Percentiles rank a stretch among this genome's conserved stretches.
These are phyloP conservation scores for Petrocephalus schoutedeni DNA, from an alignment of 2,797 vertebrate species.

Conservation along the genomic window DNA sequence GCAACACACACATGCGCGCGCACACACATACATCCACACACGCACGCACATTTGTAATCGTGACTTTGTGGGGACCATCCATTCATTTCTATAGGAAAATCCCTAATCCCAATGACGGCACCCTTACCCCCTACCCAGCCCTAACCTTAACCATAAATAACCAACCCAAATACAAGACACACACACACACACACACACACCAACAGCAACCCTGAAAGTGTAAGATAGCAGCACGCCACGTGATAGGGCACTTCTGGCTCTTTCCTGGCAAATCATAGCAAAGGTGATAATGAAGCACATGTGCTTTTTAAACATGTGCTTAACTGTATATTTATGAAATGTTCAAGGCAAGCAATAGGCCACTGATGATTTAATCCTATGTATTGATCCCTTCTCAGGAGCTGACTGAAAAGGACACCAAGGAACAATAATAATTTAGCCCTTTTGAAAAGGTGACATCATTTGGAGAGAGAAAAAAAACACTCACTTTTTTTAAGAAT, in stretches of 20 bases:
- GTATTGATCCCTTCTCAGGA: not conserved
- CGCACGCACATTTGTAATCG: not conserved
- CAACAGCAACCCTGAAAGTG: not conserved
- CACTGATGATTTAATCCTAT: not conserved
- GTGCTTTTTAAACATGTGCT: not conserved
- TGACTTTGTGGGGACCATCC: not conserved
- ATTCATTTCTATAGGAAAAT: not conserved
- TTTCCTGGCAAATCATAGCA: not conserved
- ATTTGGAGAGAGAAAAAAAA: not conserved
- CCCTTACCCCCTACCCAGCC: not conserved
- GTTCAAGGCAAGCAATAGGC: not conserved
- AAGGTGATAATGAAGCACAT: not conserved
- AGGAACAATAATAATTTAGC: not conserved
- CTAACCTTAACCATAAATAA: not conserved
- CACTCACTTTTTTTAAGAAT: not conserved
- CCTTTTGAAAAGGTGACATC: not conserved
- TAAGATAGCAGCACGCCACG: not conserved
- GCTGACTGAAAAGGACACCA: not conserved
- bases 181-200: conserved; percentile 1
- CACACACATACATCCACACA: not conserved
- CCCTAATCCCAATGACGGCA: not conserved
- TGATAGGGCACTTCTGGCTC: not conserved
- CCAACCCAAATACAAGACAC: not conserved
- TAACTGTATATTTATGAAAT: not conserved
- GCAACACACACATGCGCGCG: not conserved